These are phyloP conservation scores for Papilio aristodemus DNA, from an alignment of 1,140 invertebrate genomes.

Conservation along the genomic window DNA sequence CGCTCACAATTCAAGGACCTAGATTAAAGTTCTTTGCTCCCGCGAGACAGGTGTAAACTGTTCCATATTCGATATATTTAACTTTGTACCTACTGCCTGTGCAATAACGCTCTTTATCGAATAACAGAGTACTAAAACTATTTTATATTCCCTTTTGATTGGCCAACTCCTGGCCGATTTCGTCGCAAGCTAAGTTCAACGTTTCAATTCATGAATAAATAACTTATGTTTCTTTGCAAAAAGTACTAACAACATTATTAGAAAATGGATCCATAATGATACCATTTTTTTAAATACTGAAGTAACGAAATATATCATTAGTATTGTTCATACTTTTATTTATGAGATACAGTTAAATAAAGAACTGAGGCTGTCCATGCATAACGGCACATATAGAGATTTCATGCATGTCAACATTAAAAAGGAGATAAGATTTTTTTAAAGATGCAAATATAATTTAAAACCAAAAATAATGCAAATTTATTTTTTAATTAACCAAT, in stretches of 20 bases:
- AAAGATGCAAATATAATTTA: too few species aligned
- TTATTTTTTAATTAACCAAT: too few species aligned
- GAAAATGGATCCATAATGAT: conserved; percentile 40
- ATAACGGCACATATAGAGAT: too few species aligned
- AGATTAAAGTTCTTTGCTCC: conserved; percentile 69
- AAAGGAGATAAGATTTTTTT: too few species aligned
- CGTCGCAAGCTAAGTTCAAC: conserved; percentile 51
- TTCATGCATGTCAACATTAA: too few species aligned
- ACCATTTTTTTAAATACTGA: too few species aligned
- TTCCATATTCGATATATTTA: conserved; percentile 36
- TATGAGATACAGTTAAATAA: too few species aligned
- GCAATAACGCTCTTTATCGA: conserved; percentile 49
- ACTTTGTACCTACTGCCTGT: conserved; percentile 43
- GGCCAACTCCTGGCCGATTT: conserved; percentile 54
- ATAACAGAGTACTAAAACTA: conserved; percentile 40
- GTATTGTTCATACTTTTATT: too few species aligned
- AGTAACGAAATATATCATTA: too few species aligned
- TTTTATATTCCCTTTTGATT: conserved; percentile 60
- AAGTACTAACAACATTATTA: conserved; percentile 48
- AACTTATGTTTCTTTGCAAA: conserved; percentile 44
- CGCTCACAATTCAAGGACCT: conserved; percentile 23
- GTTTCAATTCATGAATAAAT: conserved; percentile 38
- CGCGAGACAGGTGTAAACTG: conserved; percentile 62
- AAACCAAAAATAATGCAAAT: too few species aligned
- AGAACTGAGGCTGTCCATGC: too few species aligned